phyloP scores from a whole-genome alignment of 2,888 invertebrate genomes.

The Griposia aprilina region DNA sequence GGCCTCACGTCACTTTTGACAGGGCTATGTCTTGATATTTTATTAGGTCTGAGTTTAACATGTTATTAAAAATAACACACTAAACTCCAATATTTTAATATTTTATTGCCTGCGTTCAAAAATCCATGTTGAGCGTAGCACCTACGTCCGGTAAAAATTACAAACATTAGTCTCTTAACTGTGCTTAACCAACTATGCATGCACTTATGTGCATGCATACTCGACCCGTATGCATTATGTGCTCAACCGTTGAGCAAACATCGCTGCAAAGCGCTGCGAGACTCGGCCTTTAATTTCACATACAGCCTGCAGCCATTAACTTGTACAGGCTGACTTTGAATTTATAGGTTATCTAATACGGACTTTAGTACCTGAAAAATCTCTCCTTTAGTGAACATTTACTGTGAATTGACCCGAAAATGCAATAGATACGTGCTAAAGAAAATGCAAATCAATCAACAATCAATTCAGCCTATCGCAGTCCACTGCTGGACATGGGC shows the following conservation, averaged over 20 bases:
- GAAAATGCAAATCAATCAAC: not conserved
- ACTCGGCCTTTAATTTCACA: conserved; percentile 23
- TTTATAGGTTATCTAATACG: not conserved
- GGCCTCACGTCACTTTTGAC: too few species aligned
- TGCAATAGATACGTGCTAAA: not conserved
- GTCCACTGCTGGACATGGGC: not conserved
- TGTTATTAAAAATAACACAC: too few species aligned
- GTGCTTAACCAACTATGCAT: conserved; percentile 6
- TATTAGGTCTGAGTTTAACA: too few species aligned
- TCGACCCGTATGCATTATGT: conserved; percentile 39
- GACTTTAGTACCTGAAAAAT: not conserved
- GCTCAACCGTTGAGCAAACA: conserved; percentile 40
- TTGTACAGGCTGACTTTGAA: conserved; percentile 22
- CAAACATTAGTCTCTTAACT: conserved; percentile 17
- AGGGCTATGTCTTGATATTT: too few species aligned
- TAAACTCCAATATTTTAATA: not conserved
- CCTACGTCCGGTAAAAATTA: not conserved
- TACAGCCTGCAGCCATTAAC: conserved; percentile 23
- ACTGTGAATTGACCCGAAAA: not conserved
- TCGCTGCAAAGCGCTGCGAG: conserved; percentile 21
- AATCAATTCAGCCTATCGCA: not conserved
- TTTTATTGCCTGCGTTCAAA: too few species aligned
- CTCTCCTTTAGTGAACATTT: not conserved
- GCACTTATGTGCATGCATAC: conserved; percentile 22
- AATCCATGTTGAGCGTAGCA: too few species aligned